phyloP scores from a whole-genome alignment of 2,888 invertebrate species.

The Thumatha senex region DNA sequence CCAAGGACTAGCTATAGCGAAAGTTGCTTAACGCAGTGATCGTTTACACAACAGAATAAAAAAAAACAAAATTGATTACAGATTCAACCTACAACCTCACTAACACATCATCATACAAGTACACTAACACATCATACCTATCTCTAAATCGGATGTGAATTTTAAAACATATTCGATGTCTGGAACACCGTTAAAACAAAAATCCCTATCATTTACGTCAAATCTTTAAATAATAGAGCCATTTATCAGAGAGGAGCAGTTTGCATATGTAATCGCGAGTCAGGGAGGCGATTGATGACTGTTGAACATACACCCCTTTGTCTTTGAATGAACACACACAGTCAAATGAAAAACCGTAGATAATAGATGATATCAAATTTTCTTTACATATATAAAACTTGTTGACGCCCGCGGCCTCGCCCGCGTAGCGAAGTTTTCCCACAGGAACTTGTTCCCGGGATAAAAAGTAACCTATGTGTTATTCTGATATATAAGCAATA shows the following conservation, averaged over 20 bases:
- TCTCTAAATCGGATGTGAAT: neutral
- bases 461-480: too few relatives aligned
- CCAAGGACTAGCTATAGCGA: too few relatives aligned
- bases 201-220: conserved; percentile 67
- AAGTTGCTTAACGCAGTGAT: too few relatives aligned
- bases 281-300: conserved; percentile 58
- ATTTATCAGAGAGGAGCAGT: conserved; percentile 70
- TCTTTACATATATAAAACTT: too few relatives aligned
- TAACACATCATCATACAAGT: neutral
- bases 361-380: too few relatives aligned
- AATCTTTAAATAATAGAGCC: conserved; percentile 73
- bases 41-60: too few relatives aligned
- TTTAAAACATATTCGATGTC: conserved; percentile 4
- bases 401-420: too few relatives aligned
- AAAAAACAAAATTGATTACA: too few relatives aligned
- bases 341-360: neutral
- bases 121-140: too few relatives aligned
- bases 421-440: too few relatives aligned
- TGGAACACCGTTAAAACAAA: conserved; percentile 36
- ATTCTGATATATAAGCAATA: too few relatives aligned
- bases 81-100: neutral
- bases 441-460: too few relatives aligned
- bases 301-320: conserved; percentile 15
- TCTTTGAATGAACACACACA: neutral
- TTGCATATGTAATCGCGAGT: conserved; percentile 74